A percentile compares a stretch with the other conserved stretches of the same genome.
Conservation (phyloP, 92 coral and sea anemone genomes). For the Epizoanthus fatuus region DNA sequence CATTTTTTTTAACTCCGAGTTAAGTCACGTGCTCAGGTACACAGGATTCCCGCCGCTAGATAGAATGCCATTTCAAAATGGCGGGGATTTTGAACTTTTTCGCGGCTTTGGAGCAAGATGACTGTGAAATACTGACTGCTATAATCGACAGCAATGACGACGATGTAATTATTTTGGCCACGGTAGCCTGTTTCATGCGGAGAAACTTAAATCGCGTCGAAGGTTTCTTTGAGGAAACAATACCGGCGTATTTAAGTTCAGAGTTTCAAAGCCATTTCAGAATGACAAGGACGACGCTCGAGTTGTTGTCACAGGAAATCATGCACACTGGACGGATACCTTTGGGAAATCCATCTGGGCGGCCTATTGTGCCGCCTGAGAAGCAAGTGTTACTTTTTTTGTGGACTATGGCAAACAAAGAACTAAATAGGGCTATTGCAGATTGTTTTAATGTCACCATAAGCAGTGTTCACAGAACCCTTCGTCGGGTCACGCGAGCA, state of each 20-base stretch:
- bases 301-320: conserved; percentile 58
- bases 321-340: conserved; percentile 67
- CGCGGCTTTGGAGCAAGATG: conserved; percentile 9
- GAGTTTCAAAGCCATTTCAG: conserved; percentile 45
- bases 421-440: conserved; percentile 66
- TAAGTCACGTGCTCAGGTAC: neutral
- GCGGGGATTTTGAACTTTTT: conserved; percentile 9
- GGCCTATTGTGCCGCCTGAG: conserved; percentile 56
- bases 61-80: neutral
- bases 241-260: conserved; percentile 36
- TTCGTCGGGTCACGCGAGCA: conserved; percentile 62
- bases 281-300: conserved; percentile 59
- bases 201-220: conserved; percentile 41
- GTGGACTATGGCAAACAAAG: conserved; percentile 68
- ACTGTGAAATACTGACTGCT: conserved; percentile 11
- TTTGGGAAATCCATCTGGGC: conserved; percentile 56
- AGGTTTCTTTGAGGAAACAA: conserved; percentile 46
- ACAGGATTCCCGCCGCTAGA: neutral
- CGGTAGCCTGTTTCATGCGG: conserved; percentile 40
- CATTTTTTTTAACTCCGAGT: neutral
- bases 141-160: conserved; percentile 16
- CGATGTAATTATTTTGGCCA: conserved; percentile 38
- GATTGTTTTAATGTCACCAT: conserved; percentile 65
- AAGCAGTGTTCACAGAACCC: conserved; percentile 71
- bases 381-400: conserved; percentile 63